These are phyloP conservation scores for Ceratina calcarata DNA, from an alignment of 1,140 invertebrate species.

Conservation along the genomic window DNA sequence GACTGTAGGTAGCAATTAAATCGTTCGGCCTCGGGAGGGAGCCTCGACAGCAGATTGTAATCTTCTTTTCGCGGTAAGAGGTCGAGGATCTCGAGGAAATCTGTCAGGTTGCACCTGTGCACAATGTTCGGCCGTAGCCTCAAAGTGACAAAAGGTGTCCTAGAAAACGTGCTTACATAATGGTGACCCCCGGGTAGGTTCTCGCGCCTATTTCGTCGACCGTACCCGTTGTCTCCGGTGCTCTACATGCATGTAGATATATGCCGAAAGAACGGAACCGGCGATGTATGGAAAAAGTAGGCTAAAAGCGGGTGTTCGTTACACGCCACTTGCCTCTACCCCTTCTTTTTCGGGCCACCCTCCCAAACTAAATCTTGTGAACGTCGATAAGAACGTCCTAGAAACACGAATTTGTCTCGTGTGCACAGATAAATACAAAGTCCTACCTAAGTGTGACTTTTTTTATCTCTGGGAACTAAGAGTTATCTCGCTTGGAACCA, in stretches of 20 bases:
- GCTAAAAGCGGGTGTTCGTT: constrained; percentile 24
- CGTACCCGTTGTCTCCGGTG: constrained; percentile 10
- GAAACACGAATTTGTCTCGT: background rate
- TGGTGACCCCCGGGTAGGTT: background rate
- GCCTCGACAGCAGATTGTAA: background rate
- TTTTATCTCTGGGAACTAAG: no score
- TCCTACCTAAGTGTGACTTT: no score
- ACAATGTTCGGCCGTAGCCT: constrained; percentile 24
- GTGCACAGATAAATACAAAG: background rate
- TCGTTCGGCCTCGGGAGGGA: background rate
- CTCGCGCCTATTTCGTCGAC: constrained; percentile 4
- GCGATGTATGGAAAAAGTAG: background rate
- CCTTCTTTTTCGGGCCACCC: background rate
- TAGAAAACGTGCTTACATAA: constrained; percentile 26
- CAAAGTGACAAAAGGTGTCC: constrained; percentile 40
- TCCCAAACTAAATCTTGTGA: background rate
- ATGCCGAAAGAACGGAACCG: background rate
- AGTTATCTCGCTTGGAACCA: no score
- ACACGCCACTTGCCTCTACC: background rate
- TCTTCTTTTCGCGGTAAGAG: background rate
- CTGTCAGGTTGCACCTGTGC: constrained; percentile 37
- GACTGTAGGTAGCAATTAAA: no score
- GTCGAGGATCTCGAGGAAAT: constrained; percentile 10
- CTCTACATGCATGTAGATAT: no score
- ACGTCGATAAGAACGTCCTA: background rate